Evolutionary conservation across 2,888 invertebrate genomes (phyloP).

Genomic region (Ophion ventricosus): DNA sequence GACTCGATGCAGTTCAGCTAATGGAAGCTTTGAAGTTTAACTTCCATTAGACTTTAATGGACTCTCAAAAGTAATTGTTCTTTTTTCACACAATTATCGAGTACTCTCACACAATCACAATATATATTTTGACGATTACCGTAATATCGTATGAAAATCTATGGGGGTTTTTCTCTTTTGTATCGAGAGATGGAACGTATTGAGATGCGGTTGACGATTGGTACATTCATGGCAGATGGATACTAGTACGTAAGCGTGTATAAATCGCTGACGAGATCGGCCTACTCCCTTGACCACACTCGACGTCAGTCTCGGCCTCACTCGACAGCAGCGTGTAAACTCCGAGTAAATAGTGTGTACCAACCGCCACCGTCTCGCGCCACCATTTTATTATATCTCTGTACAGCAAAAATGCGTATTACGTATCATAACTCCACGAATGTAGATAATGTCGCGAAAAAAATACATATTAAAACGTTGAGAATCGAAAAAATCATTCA

Average conservation of each 20-base stretch:
- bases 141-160: background rate
- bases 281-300: conserved; percentile 59
- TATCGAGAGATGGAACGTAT: background rate
- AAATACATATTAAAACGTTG: background rate
- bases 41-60: too few species aligned
- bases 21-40: too few species aligned
- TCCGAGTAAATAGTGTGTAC: conserved; percentile 35
- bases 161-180: background rate
- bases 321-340: conserved; percentile 37
- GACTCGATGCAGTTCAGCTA: too few species aligned
- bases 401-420: background rate
- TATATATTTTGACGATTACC: background rate
- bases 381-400: conserved; percentile 36
- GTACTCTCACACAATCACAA: background rate
- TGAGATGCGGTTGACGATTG: conserved; percentile 11
- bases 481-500: background rate
- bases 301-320: conserved; percentile 58
- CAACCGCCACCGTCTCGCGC: conserved; percentile 13
- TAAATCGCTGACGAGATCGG: conserved; percentile 54
- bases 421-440: background rate
- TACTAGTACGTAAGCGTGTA: conserved; percentile 34
- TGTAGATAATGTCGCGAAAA: background rate
- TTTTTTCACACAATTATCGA: too few species aligned
- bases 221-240: conserved; percentile 30
- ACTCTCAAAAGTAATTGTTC: too few species aligned